Conservation (phyloP, 2,888 invertebrate genomes). For the Acleris holmiana region DNA sequence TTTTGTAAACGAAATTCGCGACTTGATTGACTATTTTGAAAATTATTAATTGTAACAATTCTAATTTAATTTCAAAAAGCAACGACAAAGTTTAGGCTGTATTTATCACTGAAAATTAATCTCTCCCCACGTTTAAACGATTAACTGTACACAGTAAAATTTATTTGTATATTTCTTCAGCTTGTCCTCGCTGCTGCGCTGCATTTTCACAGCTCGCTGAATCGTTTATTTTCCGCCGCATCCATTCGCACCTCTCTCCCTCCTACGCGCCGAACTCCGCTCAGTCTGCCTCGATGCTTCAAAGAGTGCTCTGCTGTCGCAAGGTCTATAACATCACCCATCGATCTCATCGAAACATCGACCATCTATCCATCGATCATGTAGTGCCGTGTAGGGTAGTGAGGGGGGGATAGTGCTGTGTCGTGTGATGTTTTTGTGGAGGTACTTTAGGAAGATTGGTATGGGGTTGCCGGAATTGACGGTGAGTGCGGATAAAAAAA, state of each 20-base stretch:
- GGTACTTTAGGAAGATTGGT: conserved; percentile 65
- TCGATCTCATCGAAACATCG: conserved; percentile 39
- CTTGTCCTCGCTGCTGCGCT: background rate
- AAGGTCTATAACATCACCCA: conserved; percentile 60
- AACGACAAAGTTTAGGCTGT: too few species aligned
- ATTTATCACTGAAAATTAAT: too few species aligned
- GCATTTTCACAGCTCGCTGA: conserved; percentile 2
- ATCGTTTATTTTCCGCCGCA: conserved; percentile 16
- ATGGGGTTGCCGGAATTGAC: conserved; percentile 79
- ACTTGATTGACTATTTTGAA: too few species aligned
- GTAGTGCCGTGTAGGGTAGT: conserved; percentile 48
- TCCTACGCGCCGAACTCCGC: conserved; percentile 9
- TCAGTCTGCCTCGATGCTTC: conserved; percentile 76
- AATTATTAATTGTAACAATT: too few species aligned
- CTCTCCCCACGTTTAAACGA: too few species aligned
- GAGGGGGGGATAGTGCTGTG: conserved; percentile 47
- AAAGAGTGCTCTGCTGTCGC: conserved; percentile 78
- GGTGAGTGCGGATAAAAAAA: conserved; percentile 65
- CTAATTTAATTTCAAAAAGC: too few species aligned
- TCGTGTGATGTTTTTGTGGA: conserved; percentile 75
- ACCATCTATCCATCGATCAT: conserved; percentile 38
- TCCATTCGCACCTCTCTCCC: conserved; percentile 4
- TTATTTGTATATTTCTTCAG: too few species aligned
- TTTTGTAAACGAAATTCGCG: too few species aligned
- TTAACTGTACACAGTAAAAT: too few species aligned